phyloP scores from a whole-genome alignment of 2,797 vertebrate genomes.

The Rhabdophis nuchalis region DNA sequence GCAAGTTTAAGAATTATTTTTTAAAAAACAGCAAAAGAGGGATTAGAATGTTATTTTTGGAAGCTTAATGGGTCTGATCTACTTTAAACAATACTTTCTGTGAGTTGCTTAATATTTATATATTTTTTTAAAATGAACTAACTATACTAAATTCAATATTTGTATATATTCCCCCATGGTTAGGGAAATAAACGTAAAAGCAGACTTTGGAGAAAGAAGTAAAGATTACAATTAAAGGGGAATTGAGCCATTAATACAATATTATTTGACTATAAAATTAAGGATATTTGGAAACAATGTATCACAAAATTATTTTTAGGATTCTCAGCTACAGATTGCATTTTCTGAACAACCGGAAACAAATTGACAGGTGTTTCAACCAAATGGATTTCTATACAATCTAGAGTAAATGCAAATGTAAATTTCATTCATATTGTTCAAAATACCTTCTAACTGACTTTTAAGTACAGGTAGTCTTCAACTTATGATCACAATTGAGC shows the following conservation, averaged over 20 bases:
- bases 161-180: not conserved
- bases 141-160: not conserved
- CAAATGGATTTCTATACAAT: not conserved
- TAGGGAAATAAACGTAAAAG: not conserved
- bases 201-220: not conserved
- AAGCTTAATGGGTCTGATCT: not conserved
- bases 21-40: not conserved
- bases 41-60: not conserved
- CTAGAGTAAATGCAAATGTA: not conserved
- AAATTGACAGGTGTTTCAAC: not conserved
- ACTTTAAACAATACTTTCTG: not conserved
- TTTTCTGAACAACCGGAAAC: not conserved
- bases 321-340: not conserved
- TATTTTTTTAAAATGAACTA: too few species aligned
- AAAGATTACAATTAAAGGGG: not conserved
- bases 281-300: not conserved
- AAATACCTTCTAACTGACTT: not conserved
- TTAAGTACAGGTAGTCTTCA: conserved; percentile 2
- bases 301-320: not conserved
- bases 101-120: not conserved
- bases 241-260: not conserved
- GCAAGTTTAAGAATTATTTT: not conserved
- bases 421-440: not conserved
- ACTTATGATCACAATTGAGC: too few species aligned
- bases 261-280: not conserved